Base-by-base conservation (phyloP, 2,888 invertebrate genomes). In the Drosophila eohydei region DNA sequence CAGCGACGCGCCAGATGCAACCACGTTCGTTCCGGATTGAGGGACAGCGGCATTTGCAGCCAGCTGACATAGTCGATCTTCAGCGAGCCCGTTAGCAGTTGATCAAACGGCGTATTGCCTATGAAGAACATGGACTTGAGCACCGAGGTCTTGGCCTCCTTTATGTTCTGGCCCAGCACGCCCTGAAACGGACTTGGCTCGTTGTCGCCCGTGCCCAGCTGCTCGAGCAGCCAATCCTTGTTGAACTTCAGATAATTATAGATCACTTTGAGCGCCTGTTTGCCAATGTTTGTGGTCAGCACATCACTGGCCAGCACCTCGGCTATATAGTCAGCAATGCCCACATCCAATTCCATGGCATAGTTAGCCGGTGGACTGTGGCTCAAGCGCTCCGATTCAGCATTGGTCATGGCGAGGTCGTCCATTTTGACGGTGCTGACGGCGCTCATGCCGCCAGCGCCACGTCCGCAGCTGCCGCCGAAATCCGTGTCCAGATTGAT, bases 71-170 rank as follows among this genome's bases (percentile, higher is more conserved):
- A 94, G 81, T 94, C 94, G 56, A 94, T 93, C 75, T 90, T 91
- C 78, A 94, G 86, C 2, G 92, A 91, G 52, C 93, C 93, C n/a
- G 93, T 93, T 46, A 94, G 78, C 34, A 94, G 89, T 94, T 96
- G 96, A 93, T 97, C 97, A 90, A 97, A 97, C 0, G 95, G 95
- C 21, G 94, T 93, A 71, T 95, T 94, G 12, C 96, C 96, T 66
- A 97, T 96, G 87, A 96, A 96, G 88, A 97, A 97, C 96, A 97
- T 97, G 8, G 95, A 95, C 88, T 96, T 95, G 0, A 96, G 92
- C 12, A 97, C 92, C 0, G 95, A 94, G 0, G 94, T 93, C 44
- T 91, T 88, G 14, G 85, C 82, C 72, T 92, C 91, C 51, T 84
- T 83, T 4, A 93, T 91, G 57, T 91, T 92, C 78, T 93, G 93